Evolutionary conservation across 2,797 vertebrate species (phyloP).

Genomic region (Melanotaenia boesemani): DNA sequence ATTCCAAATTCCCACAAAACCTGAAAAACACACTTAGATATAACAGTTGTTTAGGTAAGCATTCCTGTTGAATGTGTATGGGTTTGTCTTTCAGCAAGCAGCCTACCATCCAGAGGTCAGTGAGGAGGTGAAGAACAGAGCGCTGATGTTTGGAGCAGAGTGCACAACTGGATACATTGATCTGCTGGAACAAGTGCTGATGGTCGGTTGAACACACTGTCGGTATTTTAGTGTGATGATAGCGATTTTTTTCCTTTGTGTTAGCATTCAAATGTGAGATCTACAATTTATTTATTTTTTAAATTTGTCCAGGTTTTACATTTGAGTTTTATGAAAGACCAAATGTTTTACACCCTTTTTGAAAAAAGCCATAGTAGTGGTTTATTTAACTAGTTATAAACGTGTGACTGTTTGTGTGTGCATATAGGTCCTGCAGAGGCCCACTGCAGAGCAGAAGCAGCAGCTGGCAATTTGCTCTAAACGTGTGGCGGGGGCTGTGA

Average conservation of each 20-base stretch:
- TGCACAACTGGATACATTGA: conserved; percentile 91
- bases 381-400: background rate
- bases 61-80: background rate
- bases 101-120: conserved; percentile 89
- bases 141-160: conserved; percentile 88
- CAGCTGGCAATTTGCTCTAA: conserved; percentile 90
- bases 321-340: background rate
- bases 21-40: background rate
- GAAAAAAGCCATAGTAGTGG: too few species aligned
- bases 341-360: background rate
- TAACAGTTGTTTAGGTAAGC: background rate
- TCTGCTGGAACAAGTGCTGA: conserved; percentile 90
- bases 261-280: too few species aligned
- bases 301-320: background rate
- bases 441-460: conserved; percentile 90
- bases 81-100: conserved; percentile 86
- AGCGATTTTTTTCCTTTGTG: background rate
- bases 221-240: background rate
- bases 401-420: background rate
- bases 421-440: conserved; percentile 89
- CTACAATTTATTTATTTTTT: too few species aligned
- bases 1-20: background rate
- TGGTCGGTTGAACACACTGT: conserved; percentile 77
- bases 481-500: conserved; percentile 90
- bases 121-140: conserved; percentile 86